phyloP scores from a whole-genome alignment of 2,888 invertebrate species.

The Hirudinaria manillensis region DNA sequence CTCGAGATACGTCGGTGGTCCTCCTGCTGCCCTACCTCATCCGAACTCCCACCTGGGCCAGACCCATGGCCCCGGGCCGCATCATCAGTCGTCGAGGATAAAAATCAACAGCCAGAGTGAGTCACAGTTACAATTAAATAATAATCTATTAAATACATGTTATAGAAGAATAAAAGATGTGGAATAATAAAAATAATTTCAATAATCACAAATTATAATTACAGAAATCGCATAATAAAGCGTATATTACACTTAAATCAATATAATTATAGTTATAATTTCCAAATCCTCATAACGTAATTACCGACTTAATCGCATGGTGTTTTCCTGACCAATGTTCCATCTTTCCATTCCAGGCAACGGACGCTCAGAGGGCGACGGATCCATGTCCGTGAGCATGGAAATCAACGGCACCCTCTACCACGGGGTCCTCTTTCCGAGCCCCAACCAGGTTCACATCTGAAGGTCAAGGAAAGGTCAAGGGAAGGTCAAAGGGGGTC shows the following conservation, averaged over 20 bases:
- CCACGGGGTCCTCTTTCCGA: slow-evolving; percentile 78
- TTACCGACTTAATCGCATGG: too few relatives aligned
- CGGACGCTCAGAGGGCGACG: slow-evolving; percentile 70
- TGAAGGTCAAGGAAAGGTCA: background rate
- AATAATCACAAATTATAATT: too few relatives aligned
- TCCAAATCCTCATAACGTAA: too few relatives aligned
- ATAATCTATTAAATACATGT: too few relatives aligned
- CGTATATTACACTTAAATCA: too few relatives aligned
- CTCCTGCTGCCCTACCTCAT: slow-evolving; percentile 5
- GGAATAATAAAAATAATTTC: too few relatives aligned
- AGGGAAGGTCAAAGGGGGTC: too few relatives aligned
- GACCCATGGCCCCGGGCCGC: background rate
- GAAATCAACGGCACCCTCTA: slow-evolving; percentile 91
- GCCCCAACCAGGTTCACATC: slow-evolving; percentile 40
- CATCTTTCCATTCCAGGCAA: slow-evolving; percentile 61
- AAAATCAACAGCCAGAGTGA: slow-evolving; percentile 5
- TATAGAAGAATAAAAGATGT: too few relatives aligned
- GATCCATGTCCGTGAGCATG: slow-evolving; percentile 85
- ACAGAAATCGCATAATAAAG: too few relatives aligned
- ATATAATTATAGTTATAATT: too few relatives aligned
- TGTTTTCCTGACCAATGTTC: too few relatives aligned
- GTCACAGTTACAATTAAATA: too few relatives aligned
- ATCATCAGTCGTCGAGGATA: slow-evolving; percentile 2
- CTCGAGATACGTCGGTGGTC: background rate
- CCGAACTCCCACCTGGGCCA: background rate